Evolutionary conservation across 2,888 invertebrate genomes (phyloP), one percentile per base, ranked within the genome.

Genomic region (Gibbula magus): DNA sequence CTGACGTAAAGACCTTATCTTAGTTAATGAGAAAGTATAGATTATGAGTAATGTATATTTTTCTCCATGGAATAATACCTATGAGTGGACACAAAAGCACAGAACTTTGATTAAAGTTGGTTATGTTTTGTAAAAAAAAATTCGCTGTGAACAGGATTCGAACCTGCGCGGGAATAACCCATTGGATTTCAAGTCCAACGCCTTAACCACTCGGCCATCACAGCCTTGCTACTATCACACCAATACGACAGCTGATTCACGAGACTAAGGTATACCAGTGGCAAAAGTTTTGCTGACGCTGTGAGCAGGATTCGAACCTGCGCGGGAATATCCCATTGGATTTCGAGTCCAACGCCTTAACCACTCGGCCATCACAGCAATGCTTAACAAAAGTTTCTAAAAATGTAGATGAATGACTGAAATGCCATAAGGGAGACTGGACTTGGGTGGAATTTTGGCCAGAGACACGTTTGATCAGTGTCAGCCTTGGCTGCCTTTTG

Each of bases 191-290:
- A 79, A 82, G 84, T 84, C 82, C 82, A 84, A 84, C 84, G 82
- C 82, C 84, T 84, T 84, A 84, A 82, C 82, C 82, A 84, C 84
- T 84, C 83, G 82, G 83, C 82, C 83, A 83, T 83, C 83, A 81
- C 81, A 81, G 81, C 81, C 20, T 20, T 53, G 54, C 54, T 5
- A 35, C 35, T 7, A 35, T 35, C 35, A 35, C 35, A 35, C 7
- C 35, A 35, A 35, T 35, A 35, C 3, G 35, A 35, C 35, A 35
- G 35, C 35, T 35, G 35, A 35, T 35, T 35, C 4, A 35, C 35
- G 35, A 7, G 35, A 7, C 4, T 35, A 53, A n/a, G 54, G 54
- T 5, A 5, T 20, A 20, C 13, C 54, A 53, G 20, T 53, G 4
- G 54, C 54, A 53, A 53, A 53, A 20, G 54, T n/a, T 18, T 20